Conservation (phyloP, 2,113 vertebrate genomes). For the Eolophus roseicapilla region DNA sequence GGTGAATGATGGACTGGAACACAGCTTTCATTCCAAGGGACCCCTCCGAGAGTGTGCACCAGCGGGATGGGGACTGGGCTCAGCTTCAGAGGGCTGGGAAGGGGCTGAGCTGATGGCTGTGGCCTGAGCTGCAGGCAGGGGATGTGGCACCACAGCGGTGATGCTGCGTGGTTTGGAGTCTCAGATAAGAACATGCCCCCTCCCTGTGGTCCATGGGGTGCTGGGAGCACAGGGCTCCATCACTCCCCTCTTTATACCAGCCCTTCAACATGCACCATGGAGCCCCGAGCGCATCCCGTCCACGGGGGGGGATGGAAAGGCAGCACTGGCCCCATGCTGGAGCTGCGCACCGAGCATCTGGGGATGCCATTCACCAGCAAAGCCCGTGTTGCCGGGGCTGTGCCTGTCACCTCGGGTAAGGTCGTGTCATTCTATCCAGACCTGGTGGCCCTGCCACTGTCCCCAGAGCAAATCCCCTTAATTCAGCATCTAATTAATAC, state of each 20-base stretch:
- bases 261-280: fast-evolving
- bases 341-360: background rate
- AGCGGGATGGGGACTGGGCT: too few species aligned
- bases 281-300: fast-evolving
- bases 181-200: fast-evolving
- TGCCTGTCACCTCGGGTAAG: background rate
- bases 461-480: conserved; percentile 47
- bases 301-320: background rate
- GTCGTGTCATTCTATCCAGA: conserved; percentile 52
- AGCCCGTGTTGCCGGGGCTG: background rate
- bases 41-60: too few species aligned
- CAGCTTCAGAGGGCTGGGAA: too few species aligned
- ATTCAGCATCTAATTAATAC: conserved; percentile 55
- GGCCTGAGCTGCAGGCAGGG: too few species aligned
- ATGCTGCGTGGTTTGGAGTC: fast-evolving
- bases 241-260: background rate
- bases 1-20: background rate
- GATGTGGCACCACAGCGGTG: background rate
- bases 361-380: background rate
- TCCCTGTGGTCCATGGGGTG: background rate
- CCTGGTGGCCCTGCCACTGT: conserved; percentile 29
- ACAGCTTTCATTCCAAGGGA: background rate
- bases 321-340: fast-evolving
- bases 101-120: too few species aligned
- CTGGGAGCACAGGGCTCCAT: fast-evolving